Conservation (phyloP, 2,888 invertebrate species). For the Mayetiola destructor region DNA sequence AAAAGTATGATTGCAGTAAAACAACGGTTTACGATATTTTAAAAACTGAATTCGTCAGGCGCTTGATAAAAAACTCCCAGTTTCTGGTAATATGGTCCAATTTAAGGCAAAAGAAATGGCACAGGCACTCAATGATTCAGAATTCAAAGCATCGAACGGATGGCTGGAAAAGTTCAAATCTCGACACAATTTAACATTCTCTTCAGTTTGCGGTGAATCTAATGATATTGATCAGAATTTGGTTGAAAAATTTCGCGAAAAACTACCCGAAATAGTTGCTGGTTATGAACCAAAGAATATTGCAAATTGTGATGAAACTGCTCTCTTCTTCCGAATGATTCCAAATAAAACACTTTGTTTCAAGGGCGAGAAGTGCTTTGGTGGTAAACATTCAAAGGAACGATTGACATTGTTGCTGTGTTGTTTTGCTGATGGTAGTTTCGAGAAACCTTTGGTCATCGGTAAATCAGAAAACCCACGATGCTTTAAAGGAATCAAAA, state of each 20-base stretch:
- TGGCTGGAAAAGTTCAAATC: background rate
- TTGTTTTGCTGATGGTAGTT: background rate
- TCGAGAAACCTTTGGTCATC: background rate
- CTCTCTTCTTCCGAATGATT: constrained; percentile 5
- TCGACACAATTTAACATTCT: background rate
- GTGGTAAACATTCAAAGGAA: constrained; percentile 5
- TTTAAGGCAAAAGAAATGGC: background rate
- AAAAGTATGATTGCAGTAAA: background rate
- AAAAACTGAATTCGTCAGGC: background rate
- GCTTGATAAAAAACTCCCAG: background rate
- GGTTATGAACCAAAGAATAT: background rate
- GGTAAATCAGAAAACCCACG: background rate
- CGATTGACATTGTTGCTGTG: background rate
- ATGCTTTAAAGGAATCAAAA: background rate
- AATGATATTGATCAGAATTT: background rate
- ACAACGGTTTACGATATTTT: background rate
- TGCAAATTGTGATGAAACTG: constrained; percentile 8
- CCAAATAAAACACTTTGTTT: background rate
- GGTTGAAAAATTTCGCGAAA: background rate
- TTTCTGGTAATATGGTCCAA: background rate
- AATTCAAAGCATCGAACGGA: background rate
- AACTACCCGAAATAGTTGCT: constrained; percentile 6
- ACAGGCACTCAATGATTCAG: background rate
- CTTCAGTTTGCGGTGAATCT: background rate
- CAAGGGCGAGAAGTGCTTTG: background rate